A percentile compares a stretch with the other conserved stretches of the same genome.
phyloP scores from a whole-genome alignment of 2,113 vertebrate genomes.

The Erpornis zantholeuca region DNA sequence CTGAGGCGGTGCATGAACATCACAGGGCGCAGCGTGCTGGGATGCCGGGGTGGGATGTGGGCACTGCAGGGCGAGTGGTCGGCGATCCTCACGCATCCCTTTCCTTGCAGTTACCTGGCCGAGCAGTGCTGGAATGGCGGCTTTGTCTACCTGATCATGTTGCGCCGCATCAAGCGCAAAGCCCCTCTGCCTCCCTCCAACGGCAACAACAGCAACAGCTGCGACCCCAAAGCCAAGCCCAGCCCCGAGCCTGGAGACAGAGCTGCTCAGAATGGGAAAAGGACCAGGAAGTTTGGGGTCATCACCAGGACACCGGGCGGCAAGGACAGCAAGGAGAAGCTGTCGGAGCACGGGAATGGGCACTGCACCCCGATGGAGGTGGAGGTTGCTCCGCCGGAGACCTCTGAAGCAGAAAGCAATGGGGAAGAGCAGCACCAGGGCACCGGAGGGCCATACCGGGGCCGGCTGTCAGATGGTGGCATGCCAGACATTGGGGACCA shows the following conservation, averaged over 20 bases:
- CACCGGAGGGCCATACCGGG: conserved; percentile 36
- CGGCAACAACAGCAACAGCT: conserved; percentile 70
- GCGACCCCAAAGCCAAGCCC: conserved; percentile 65
- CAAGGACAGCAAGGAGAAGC: conserved; percentile 60
- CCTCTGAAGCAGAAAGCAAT: conserved; percentile 36
- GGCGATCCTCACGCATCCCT: neutral
- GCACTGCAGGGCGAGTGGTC: accelerated
- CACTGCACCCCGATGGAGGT: conserved; percentile 68
- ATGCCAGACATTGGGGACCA: conserved; percentile 74
- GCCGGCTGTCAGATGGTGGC: conserved; percentile 69
- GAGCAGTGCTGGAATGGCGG: conserved; percentile 99
- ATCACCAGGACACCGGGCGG: conserved; percentile 79
- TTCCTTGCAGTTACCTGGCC: conserved; percentile 87
- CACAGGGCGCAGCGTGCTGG: accelerated
- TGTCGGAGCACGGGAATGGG: conserved; percentile 55
- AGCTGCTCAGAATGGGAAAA: conserved; percentile 77
- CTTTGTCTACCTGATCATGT: conserved; percentile 94
- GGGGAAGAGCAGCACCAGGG: conserved; percentile 30
- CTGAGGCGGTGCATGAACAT: neutral
- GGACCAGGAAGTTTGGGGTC: conserved; percentile 93
- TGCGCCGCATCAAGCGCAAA: conserved; percentile 93
- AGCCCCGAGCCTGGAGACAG: conserved; percentile 60
- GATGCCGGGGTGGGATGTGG: accelerated
- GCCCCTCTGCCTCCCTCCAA: conserved; percentile 86
- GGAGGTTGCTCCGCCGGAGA: conserved; percentile 60